Evolutionary conservation across 2,797 vertebrate species (phyloP).

Genomic region (Protosalanx chinensis): DNA sequence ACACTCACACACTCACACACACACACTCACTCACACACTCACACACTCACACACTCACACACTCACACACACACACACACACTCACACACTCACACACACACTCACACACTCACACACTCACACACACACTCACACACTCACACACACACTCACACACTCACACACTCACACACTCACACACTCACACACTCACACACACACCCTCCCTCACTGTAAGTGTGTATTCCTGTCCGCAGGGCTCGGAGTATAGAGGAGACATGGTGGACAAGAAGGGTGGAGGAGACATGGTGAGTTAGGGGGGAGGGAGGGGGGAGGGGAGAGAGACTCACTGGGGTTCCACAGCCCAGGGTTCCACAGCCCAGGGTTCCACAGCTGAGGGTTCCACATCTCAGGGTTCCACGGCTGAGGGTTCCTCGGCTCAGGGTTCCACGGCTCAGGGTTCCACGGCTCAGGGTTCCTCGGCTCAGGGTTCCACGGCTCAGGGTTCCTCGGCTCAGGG

Average conservation of each 20-base stretch:
- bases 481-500: no score
- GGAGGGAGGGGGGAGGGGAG: no score
- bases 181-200: not conserved
- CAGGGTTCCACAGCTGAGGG: no score
- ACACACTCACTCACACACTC: conserved; percentile 6
- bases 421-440: no score
- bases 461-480: no score
- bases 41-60: not conserved
- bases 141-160: not conserved
- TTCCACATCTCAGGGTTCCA: no score
- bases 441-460: no score
- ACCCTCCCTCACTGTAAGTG: not conserved
- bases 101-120: conserved; percentile 2
- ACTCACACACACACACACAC: not conserved
- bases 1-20: not conserved
- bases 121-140: not conserved
- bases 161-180: conserved; percentile 6
- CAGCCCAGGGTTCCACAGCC: no score
- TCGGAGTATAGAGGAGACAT: conserved; percentile 78
- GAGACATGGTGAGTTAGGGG: conserved; percentile 78
- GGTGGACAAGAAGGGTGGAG: conserved; percentile 78
- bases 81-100: not conserved
- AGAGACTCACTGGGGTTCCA: no score
- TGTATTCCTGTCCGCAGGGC: conserved; percentile 63
- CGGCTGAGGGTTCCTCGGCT: no score